Evolutionary conservation across 2,797 vertebrate species (phyloP).

Genomic region (Sebastiscus tertius): DNA sequence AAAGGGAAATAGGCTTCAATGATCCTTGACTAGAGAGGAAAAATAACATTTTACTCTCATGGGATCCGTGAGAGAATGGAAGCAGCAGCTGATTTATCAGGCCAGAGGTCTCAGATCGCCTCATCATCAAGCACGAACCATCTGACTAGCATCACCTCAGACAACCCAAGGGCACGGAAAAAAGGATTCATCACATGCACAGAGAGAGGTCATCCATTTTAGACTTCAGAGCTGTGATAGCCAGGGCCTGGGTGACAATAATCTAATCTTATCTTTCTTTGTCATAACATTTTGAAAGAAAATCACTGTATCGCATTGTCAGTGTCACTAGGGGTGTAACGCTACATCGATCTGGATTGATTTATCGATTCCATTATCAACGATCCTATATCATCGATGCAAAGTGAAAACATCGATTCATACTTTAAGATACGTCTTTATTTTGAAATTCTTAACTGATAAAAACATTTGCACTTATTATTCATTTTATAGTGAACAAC

Average conservation of each 20-base stretch:
- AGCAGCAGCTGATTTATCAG: slow-evolving; percentile 55
- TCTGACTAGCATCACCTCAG: slow-evolving; percentile 51
- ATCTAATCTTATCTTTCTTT: not conserved
- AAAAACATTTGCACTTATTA: no score
- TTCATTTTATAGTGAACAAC: no score
- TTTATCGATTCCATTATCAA: no score
- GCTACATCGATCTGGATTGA: no score
- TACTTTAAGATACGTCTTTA: no score
- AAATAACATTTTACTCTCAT: slow-evolving; percentile 34
- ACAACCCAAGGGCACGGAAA: slow-evolving; percentile 19
- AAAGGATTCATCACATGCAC: not conserved
- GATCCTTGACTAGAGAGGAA: not conserved
- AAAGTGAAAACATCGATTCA: no score
- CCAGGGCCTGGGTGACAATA: not conserved
- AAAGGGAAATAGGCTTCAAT: not conserved
- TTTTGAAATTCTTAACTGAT: no score
- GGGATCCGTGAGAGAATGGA: slow-evolving; percentile 33
- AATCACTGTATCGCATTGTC: not conserved
- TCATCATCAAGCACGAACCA: slow-evolving; percentile 14
- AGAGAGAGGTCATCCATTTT: slow-evolving; percentile 1
- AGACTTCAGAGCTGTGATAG: not conserved
- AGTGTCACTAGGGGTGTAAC: not conserved
- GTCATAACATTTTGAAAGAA: not conserved
- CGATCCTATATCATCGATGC: no score
- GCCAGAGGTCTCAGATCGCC: slow-evolving; percentile 14